These are phyloP conservation scores for Eumerus sabulonum DNA, from an alignment of 2,888 invertebrate genomes.

Conservation along the genomic window DNA sequence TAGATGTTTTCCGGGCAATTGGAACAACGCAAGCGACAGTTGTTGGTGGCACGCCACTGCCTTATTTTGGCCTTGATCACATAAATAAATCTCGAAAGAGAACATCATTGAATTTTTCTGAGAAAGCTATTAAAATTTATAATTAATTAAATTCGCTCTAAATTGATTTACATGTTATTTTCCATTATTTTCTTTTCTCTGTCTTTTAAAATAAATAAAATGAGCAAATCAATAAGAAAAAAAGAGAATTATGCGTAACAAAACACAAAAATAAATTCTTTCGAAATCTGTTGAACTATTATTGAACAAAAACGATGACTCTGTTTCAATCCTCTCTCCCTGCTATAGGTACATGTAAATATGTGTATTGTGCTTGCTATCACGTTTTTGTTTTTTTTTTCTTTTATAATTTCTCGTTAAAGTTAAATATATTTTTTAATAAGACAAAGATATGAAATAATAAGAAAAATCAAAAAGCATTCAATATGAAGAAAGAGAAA, in stretches of 20 bases:
- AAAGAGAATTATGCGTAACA: slow-evolving; percentile 15
- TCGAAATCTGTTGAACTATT: slow-evolving; percentile 52
- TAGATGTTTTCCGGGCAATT: slow-evolving; percentile 73
- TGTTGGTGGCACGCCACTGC: slow-evolving; percentile 83
- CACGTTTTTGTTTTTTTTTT: too few relatives aligned
- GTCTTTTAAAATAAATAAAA: slow-evolving; percentile 45
- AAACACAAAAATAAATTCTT: slow-evolving; percentile 38
- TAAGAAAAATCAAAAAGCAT: slow-evolving; percentile 35
- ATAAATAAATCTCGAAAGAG: slow-evolving; percentile 98
- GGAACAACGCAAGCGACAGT: slow-evolving; percentile 59
- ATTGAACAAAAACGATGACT: slow-evolving; percentile 42
- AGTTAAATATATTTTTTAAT: slow-evolving; percentile 63
- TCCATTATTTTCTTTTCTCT: slow-evolving; percentile 14
- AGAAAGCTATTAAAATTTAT: slow-evolving; percentile 99
- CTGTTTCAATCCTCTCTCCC: slow-evolving; percentile 51
- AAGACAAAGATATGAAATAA: slow-evolving; percentile 47
- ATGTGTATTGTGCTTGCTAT: slow-evolving; percentile 67
- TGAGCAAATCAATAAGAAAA: slow-evolving; percentile 12
- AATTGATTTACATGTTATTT: too few relatives aligned
- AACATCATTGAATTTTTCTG: slow-evolving; percentile 96
- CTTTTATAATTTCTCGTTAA: slow-evolving; percentile 59
- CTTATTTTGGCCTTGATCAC: slow-evolving; percentile 98
- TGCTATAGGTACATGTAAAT: slow-evolving; percentile 66
- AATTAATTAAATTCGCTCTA: slow-evolving; percentile 85
- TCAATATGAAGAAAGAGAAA: slow-evolving; percentile 59